Base-by-base conservation (phyloP, 2,113 vertebrate genomes). In the Neotoma lepida region DNA sequence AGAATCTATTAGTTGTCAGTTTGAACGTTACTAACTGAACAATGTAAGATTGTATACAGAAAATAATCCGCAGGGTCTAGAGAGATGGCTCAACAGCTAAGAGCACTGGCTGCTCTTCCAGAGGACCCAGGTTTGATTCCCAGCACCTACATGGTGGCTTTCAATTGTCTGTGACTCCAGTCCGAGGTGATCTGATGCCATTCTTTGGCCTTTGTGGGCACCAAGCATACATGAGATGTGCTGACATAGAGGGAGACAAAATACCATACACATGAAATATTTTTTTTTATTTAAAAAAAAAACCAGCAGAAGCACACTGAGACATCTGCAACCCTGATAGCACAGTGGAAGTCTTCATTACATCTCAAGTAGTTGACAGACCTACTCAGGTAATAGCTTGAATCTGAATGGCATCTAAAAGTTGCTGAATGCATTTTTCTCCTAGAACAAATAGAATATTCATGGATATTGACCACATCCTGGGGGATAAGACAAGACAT, bases 31-130 rank as follows among this genome's bases (percentile, higher is more conserved):
- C 56, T 76, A 88, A 87, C 39, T 73, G 26, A 8, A 61, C 46
- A 90, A 51, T 58, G 20, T 91, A 63, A n/a, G n/a, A 28, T 82
- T 91, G 33, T 86, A 91, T 81, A 63, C 86, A 63, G n/a, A 39
- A 91, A 92, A 92, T n/a, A 93, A 6, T 64, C 63, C 54, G 17
- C 39, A 81, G 41, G 10, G 28, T 64, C 30, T 66, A 49, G 41
- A 49, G 61, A 35, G 17, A 46, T 44, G 13, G 0, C 4, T 84
- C 56, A 30, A 39, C 80, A 30, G 56, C 56, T 63, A 63, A 84
- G 56, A 82, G 56, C 3, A 39, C 80, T 41, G n/a, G 24, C 24
- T 61, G 39, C 39, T 44, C 24, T 33, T 51, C 76, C 78, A 56
- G 78, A 56, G 35, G 20, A 26, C 51, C 20, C 10, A 14, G 22